A percentile compares a stretch with the other conserved stretches of the same genome.
Evolutionary conservation across 2,113 vertebrate species (phyloP).

Genomic region (Engraulis encrasicolus): DNA sequence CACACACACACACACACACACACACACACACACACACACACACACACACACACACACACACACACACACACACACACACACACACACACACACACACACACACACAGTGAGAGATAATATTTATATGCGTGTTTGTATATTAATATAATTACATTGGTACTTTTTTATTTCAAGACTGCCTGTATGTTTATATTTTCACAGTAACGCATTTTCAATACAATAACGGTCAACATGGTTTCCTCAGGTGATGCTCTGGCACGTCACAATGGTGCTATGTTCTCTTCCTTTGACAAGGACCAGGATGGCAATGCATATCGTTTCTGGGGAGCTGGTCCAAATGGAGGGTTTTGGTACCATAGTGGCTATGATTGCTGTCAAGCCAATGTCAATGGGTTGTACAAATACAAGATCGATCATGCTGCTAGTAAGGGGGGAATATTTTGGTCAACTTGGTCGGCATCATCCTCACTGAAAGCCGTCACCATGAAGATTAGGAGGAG

Average conservation of each 20-base stretch:
- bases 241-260: not conserved
- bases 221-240: not conserved
- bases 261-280: constrained; percentile 17
- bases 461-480: not conserved
- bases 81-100: too few species aligned
- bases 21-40: too few species aligned
- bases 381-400: constrained; percentile 27
- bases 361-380: accelerated
- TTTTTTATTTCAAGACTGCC: too few species aligned
- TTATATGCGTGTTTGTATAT: too few species aligned
- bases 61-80: too few species aligned
- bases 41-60: too few species aligned
- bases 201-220: not conserved
- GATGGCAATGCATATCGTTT: constrained; percentile 7
- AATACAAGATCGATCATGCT: not conserved
- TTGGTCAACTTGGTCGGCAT: not conserved
- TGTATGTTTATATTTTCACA: not conserved
- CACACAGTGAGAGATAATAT: too few species aligned
- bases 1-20: too few species aligned
- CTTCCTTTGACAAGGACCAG: constrained; percentile 31
- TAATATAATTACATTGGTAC: too few species aligned
- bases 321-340: not conserved
- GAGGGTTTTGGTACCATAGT: constrained; percentile 7
- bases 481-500: not conserved
- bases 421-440: not conserved